Conservation (phyloP, 2,797 vertebrate species). For the Leptatherina wallacei region DNA sequence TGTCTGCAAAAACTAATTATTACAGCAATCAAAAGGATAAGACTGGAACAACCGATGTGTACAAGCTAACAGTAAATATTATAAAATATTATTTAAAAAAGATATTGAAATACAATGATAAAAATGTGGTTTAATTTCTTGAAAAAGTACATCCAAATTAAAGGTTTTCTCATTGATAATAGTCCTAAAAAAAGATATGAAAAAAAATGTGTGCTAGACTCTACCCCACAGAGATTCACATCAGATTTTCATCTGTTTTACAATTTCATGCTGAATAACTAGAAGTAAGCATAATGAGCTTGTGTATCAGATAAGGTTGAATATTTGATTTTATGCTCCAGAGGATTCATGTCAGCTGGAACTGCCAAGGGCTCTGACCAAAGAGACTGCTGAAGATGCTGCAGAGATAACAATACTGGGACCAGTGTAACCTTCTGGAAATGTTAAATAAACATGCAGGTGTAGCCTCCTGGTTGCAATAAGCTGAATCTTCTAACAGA, state of each 20-base stretch:
- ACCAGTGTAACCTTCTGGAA: conserved; percentile 24
- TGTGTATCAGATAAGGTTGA: conserved; percentile 22
- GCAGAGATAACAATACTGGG: conserved; percentile 23
- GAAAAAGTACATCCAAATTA: too few relatives aligned
- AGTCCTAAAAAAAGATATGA: not conserved
- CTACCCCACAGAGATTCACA: not conserved
- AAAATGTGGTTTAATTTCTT: too few relatives aligned
- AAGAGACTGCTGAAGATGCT: conserved; percentile 25
- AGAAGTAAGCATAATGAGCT: conserved; percentile 29
- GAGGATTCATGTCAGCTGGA: conserved; percentile 32
- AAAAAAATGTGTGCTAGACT: not conserved
- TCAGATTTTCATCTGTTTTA: conserved; percentile 1
- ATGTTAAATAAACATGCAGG: conserved; percentile 53
- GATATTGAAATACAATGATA: too few relatives aligned
- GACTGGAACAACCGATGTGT: not conserved
- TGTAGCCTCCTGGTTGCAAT: conserved; percentile 19
- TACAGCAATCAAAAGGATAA: not conserved
- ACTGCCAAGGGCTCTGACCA: conserved; percentile 25
- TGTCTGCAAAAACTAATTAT: not conserved
- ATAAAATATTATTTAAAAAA: too few relatives aligned
- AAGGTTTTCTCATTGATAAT: not conserved
- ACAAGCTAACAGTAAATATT: too few relatives aligned
- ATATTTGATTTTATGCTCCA: conserved; percentile 42
- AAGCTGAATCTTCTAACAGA: conserved; percentile 28
- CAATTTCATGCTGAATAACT: not conserved